phyloP scores from a whole-genome alignment of 1,140 invertebrate species.

The Andrena cerasifolii region DNA sequence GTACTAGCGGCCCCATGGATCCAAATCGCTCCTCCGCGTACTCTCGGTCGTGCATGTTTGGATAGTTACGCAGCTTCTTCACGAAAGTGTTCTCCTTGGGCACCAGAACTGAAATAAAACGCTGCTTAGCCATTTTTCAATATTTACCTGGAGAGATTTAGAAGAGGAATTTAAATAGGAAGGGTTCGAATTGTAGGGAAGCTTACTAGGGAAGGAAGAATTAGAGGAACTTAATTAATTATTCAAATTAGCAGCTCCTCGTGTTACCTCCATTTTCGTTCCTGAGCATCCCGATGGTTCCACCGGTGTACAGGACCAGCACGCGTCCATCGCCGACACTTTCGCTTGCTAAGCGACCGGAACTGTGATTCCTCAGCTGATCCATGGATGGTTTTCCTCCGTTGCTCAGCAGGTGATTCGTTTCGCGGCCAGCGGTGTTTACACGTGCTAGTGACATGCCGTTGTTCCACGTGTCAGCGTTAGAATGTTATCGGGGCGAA shows the following conservation, averaged over 20 bases:
- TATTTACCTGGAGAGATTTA: not conserved
- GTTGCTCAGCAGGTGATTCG: not conserved
- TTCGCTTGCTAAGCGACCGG: slow-evolving; percentile 19
- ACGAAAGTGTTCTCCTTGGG: slow-evolving; percentile 86
- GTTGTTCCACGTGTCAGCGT: not conserved
- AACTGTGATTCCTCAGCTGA: not conserved
- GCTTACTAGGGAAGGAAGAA: too few relatives aligned
- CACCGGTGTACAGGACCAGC: slow-evolving; percentile 93
- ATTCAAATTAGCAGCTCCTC: slow-evolving; percentile 15
- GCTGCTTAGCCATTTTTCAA: not conserved
- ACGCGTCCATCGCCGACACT: slow-evolving; percentile 80
- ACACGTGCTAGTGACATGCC: slow-evolving; percentile 15
- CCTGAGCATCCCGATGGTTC: slow-evolving; percentile 94
- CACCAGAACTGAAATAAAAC: slow-evolving; percentile 83
- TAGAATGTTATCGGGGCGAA: not conserved
- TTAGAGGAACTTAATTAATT: too few relatives aligned
- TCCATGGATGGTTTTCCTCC: not conserved
- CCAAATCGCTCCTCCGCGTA: slow-evolving; percentile 84
- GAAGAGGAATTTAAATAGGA: not conserved
- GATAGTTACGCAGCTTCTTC: slow-evolving; percentile 85
- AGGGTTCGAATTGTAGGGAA: not conserved
- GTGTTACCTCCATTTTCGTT: slow-evolving; percentile 87
- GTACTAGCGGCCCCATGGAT: slow-evolving; percentile 84
- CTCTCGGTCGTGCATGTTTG: slow-evolving; percentile 89
- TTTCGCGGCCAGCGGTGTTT: not conserved